Evolutionary conservation across 2,888 invertebrate species (phyloP).

Genomic region (Hydrotaea diabolus): DNA sequence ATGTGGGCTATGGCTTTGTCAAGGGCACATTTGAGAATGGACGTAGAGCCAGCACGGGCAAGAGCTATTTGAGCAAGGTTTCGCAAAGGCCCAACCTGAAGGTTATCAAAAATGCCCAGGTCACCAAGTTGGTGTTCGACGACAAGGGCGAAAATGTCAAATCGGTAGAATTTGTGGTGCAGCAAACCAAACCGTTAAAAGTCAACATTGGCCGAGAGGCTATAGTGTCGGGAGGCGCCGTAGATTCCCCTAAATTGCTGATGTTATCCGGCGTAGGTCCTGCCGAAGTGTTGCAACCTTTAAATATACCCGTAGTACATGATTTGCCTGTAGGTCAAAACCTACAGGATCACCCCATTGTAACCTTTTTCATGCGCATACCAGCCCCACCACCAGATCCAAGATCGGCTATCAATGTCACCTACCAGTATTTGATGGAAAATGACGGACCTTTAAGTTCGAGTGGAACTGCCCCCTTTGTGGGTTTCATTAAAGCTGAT

Average conservation of each 20-base stretch:
- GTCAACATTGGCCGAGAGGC: slow-evolving; percentile 73
- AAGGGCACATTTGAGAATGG: slow-evolving; percentile 84
- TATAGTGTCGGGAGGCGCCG: slow-evolving; percentile 77
- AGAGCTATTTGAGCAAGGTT: slow-evolving; percentile 84
- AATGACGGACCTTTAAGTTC: slow-evolving; percentile 81
- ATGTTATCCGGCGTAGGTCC: slow-evolving; percentile 79
- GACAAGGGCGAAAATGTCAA: slow-evolving; percentile 79
- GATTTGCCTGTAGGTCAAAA: slow-evolving; percentile 85
- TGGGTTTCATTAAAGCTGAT: slow-evolving; percentile 83
- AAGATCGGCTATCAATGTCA: slow-evolving; percentile 73
- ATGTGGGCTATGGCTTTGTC: slow-evolving; percentile 82
- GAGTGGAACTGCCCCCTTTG: slow-evolving; percentile 79
- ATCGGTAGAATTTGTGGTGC: slow-evolving; percentile 81
- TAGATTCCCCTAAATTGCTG: slow-evolving; percentile 77
- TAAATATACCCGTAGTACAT: slow-evolving; percentile 71
- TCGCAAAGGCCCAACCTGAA: slow-evolving; percentile 83
- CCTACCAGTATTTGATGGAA: slow-evolving; percentile 81
- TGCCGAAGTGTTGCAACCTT: slow-evolving; percentile 69
- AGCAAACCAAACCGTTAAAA: slow-evolving; percentile 72
- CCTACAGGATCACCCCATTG: slow-evolving; percentile 89
- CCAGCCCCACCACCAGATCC: slow-evolving; percentile 74
- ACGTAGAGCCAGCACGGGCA: slow-evolving; percentile 87
- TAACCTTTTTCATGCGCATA: slow-evolving; percentile 79
- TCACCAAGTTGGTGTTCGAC: slow-evolving; percentile 82
- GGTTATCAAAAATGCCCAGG: slow-evolving; percentile 83